These are phyloP conservation scores for Dipodomys merriami DNA, from an alignment of 2,113 vertebrate species.

Conservation along the genomic window DNA sequence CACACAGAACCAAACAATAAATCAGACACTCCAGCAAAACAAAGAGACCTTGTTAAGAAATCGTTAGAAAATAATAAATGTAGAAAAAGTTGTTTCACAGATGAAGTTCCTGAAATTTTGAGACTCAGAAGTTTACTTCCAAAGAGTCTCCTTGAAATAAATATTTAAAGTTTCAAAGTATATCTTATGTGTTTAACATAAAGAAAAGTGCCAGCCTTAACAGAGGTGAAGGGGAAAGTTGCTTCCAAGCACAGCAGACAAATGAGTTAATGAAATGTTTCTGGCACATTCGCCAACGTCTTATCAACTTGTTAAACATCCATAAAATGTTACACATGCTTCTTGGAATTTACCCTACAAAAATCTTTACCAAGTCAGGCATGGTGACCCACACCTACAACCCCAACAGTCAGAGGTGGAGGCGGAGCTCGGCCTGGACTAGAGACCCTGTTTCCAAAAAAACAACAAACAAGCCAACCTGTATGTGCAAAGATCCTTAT, in stretches of 20 bases:
- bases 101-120: not conserved
- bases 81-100: not conserved
- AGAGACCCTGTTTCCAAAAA: too few species aligned
- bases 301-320: not conserved
- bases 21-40: not conserved
- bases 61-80: not conserved
- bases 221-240: not conserved
- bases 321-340: not conserved
- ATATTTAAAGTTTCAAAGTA: slow-evolving; percentile 2
- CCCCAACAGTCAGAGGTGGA: too few species aligned
- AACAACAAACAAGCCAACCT: not conserved
- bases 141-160: not conserved
- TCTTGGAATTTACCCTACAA: not conserved
- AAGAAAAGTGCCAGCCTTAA: not conserved
- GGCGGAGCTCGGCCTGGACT: too few species aligned
- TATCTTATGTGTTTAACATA: not conserved
- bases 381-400: too few species aligned
- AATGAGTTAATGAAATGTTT: not conserved
- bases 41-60: not conserved
- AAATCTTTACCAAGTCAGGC: not conserved
- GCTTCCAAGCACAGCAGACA: not conserved
- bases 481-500: not conserved
- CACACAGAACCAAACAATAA: not conserved
- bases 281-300: not conserved
- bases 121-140: not conserved